phyloP scores from a whole-genome alignment of 2,888 invertebrate genomes.

The Camponotus fellah region DNA sequence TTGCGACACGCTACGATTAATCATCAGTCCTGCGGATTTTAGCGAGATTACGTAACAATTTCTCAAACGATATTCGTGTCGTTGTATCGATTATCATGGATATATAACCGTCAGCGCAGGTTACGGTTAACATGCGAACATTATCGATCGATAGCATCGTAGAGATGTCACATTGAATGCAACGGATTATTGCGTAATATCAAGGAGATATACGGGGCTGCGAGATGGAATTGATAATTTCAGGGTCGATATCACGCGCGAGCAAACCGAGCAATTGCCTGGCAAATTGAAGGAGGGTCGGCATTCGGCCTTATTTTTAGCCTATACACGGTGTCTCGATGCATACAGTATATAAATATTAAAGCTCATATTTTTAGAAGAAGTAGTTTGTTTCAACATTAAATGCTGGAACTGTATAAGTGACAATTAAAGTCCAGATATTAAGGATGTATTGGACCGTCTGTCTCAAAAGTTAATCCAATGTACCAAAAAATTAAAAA shows the following conservation, averaged over 20 bases:
- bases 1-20: constrained; percentile 51
- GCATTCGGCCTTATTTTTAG: constrained; percentile 41
- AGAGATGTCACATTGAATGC: constrained; percentile 22
- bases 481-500: no score
- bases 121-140: constrained; percentile 11
- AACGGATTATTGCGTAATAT: constrained; percentile 33
- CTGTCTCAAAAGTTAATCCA: no score
- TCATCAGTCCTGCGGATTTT: constrained; percentile 28
- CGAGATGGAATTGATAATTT: constrained; percentile 44
- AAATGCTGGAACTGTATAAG: background rate
- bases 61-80: constrained; percentile 8
- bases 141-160: constrained; percentile 39
- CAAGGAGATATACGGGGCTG: constrained; percentile 27
- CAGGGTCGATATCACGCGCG: constrained; percentile 44
- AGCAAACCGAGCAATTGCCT: constrained; percentile 33
- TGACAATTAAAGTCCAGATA: background rate
- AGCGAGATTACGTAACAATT: background rate
- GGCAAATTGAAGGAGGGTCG: constrained; percentile 35
- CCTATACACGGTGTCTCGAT: background rate
- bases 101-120: background rate
- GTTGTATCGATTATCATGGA: background rate
- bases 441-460: no score
- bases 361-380: background rate
- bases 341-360: constrained; percentile 14
- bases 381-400: constrained; percentile 14